A percentile compares a stretch with the other conserved stretches of the same genome.
Evolutionary conservation across 2,888 invertebrate species (phyloP).

Genomic region (Synanthedon formicaeformis): DNA sequence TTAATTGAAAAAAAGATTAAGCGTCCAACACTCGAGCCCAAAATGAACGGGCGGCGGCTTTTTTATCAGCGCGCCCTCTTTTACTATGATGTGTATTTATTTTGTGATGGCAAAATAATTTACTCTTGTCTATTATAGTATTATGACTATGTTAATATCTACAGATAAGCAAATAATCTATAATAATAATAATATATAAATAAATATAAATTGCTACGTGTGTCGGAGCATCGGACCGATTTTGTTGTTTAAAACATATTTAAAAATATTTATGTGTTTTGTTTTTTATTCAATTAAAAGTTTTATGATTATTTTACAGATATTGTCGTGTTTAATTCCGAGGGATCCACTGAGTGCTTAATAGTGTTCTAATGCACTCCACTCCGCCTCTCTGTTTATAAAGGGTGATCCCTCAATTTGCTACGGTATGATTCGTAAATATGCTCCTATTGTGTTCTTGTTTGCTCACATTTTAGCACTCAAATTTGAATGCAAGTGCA

Average conservation of each 20-base stretch:
- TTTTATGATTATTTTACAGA: not conserved
- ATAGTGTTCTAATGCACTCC: constrained; percentile 54
- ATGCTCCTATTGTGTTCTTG: constrained; percentile 28
- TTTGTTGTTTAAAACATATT: no score
- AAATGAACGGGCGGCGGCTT: constrained; percentile 11
- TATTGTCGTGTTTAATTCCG: not conserved
- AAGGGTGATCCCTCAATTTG: constrained; percentile 54
- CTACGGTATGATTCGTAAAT: constrained; percentile 56
- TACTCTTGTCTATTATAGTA: constrained; percentile 7
- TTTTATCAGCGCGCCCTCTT: constrained; percentile 17
- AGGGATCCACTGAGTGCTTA: constrained; percentile 32
- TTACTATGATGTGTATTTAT: constrained; percentile 9
- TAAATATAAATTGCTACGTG: no score
- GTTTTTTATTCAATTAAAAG: not conserved
- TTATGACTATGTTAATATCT: no score
- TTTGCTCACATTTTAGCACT: constrained; percentile 31
- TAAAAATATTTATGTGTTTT: no score
- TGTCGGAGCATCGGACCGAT: no score
- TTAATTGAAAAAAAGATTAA: constrained; percentile 64
- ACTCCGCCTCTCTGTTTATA: constrained; percentile 39
- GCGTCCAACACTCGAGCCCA: constrained; percentile 14
- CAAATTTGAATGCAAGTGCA: not conserved
- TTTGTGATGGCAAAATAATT: constrained; percentile 18
- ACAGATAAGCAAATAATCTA: no score
- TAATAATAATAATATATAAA: no score